Evolutionary conservation across 2,113 vertebrate species (phyloP), one percentile per base, ranked within the genome.

Genomic region (Scopus umbretta): DNA sequence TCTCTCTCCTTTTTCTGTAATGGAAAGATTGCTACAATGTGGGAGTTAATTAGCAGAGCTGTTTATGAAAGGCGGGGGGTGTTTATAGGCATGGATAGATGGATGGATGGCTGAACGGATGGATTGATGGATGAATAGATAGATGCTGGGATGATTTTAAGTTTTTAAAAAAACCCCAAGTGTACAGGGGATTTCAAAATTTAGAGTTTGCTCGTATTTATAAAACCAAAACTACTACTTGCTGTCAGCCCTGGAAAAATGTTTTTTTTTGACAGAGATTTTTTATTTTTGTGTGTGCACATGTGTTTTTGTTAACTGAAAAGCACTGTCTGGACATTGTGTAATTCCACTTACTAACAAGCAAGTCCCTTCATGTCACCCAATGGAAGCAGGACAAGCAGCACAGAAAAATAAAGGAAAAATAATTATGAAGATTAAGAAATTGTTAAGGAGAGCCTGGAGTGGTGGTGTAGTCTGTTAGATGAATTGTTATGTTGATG

Each of bases 41-140:
- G 95, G 85, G 89, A 96, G 87, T 97, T 97, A 97, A 97, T 97
- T 97, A 97, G 92, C 95, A 96, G 70, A 93, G 93, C 88, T 97
- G 80, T 92, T 97, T 95, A 97, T 93, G 94, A 97, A 97, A 95
- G 80, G 59, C 38, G 68, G 59, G 8, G 53, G 7, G 40, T 12
- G 9, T 1, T 34, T 62, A 36, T 56, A 43, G 56, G 53, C 80
- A 94, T 42, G 80, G 30, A 25, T 73, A 65, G 66, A 85, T 0
- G 11, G 49, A 43, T 45, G 34, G 47, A 49, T 47, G 42, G 42
- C 10, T n/a, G n/a, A n/a, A n/a, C n/a, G n/a, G n/a, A n/a, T 66
- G 36, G 38, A 56, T 86, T 76, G 80, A 91, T 91, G 55, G 42
- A 78, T 84, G 59, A 72, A 80, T 10, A 75, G 32, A 92, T 61